Evolutionary conservation across 2,113 vertebrate genomes (phyloP), one percentile per base, ranked within the genome.

Genomic region (Colistium nudipinnis): DNA sequence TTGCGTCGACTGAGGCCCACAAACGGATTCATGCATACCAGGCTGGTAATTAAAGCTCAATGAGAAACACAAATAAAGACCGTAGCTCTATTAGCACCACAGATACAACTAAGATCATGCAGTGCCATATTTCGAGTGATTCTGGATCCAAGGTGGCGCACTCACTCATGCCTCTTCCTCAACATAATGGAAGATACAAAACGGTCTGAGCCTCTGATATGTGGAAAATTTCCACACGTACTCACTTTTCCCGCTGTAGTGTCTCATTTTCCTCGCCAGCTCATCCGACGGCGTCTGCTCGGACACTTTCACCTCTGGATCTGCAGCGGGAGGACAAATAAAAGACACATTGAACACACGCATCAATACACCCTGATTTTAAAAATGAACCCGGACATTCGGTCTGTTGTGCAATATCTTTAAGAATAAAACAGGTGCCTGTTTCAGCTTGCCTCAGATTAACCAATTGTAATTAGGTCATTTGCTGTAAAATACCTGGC

Each of bases 261-360:
- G 85, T 75, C 96, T 92, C 95, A 99, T 95, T 41, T 94, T 95
- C 85, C 98, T 88, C 62, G 96, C 98, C 35, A 96, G 90, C 84
- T 94, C 91, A 22, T 99, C 98, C 1, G 94, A 96, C 0, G 93
- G 92, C 0, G 96, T 98, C 91, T 94, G 93, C 73, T 97, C 95
- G 0, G 98, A 99, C 60, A 99, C 97, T 61, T 98, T 95, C 72
- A 99, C 95, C 1, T 96, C 94, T 28, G 97, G 87, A 92, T 82
- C 91, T 92, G 65, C 0, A n/a, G 74, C 51, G 38, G 63, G 27
- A 49, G 7, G 11, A 63, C 11, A 51, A 65, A 43, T 9, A 53
- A 11, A 19, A 14, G 12, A 27, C 0, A 22, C n/a, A n/a, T n/a
- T 74, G 5, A 63, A 54, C 2, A 1, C 22, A 57, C 44, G 48